Evolutionary conservation across 2,797 vertebrate species (phyloP), one percentile per base, ranked within the genome.

Genomic region (Brachyalestes nurse): DNA sequence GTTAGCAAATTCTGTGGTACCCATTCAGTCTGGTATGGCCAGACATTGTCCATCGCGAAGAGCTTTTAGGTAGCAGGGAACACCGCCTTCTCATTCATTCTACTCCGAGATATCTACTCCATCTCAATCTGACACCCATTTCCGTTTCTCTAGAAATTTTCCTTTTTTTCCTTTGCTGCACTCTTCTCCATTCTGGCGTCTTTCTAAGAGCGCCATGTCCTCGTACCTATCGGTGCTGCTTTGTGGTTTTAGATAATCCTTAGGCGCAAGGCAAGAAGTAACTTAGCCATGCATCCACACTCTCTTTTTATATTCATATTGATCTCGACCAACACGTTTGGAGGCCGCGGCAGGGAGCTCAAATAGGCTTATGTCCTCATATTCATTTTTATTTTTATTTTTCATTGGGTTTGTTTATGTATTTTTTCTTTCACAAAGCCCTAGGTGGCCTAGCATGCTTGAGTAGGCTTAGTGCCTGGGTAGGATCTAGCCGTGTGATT

Each of bases 41-140:
- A 34, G 9, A 19, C 70, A 57, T 28, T 28, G 86, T 89, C 88
- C 83, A 88, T 85, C 85, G 87, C 87, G 86, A 88, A 88, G 83
- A 78, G 90, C 87, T 89, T 88, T 86, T 79, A 86, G 83, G 70
- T 64, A 7, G 77, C 85, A 86, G 89, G 88, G 58, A 85, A 91
- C 82, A 81, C 61, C 79, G 83, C 77, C 81, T 83, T 87, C 84
- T 83, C 84, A 81, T 77, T 60, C 57, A 42, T 65, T 79, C 66
- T 81, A 9, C 25, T 78, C 10, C 9, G 75, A 82, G 42, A 58
- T 53, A 69, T 80, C 80, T 57, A 40, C 73, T 67, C 77, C 51
- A 61, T 34, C 19, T 40, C 53, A 42, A 58, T 45, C 61, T 85
- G 73, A 82, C 65, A 73, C 78, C 72, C 42, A 72, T 78, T 84